Evolutionary conservation across 2,888 invertebrate species (phyloP).

Genomic region (Drosophila hawaiiensis): DNA sequence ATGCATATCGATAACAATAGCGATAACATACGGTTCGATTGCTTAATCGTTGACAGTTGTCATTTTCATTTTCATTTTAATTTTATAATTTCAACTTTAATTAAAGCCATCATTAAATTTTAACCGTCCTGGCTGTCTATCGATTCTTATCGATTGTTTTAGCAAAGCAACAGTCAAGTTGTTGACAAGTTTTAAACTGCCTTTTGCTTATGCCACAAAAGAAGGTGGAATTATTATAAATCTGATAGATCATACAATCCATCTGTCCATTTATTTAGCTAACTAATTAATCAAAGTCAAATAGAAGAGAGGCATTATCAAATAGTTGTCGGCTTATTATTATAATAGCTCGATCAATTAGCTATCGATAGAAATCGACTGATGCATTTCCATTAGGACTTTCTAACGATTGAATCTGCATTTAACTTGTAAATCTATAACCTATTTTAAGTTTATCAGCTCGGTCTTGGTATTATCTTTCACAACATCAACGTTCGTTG

Average conservation of each 20-base stretch:
- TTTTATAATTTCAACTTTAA: neutral
- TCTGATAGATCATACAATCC: neutral
- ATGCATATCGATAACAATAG: constrained; percentile 16
- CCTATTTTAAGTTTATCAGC: neutral
- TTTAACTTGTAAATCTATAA: neutral
- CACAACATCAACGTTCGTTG: constrained; percentile 1
- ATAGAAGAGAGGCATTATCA: neutral
- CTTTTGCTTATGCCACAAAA: neutral
- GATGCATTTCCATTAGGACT: neutral
- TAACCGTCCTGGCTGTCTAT: neutral
- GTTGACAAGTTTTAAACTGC: neutral
- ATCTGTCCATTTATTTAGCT: neutral
- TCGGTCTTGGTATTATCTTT: neutral
- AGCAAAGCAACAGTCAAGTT: too few species aligned
- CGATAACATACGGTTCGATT: neutral
- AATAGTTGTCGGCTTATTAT: neutral
- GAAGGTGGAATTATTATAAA: neutral
- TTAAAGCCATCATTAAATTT: neutral
- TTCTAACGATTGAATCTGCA: constrained; percentile 2
- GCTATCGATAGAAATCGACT: neutral
- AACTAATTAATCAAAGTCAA: neutral
- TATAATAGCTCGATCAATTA: neutral
- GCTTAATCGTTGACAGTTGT: neutral
- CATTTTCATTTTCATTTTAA: neutral
- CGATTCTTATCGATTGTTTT: neutral